Evolutionary conservation across 2,888 invertebrate genomes (phyloP).

Genomic region (Xestia ashworthii): DNA sequence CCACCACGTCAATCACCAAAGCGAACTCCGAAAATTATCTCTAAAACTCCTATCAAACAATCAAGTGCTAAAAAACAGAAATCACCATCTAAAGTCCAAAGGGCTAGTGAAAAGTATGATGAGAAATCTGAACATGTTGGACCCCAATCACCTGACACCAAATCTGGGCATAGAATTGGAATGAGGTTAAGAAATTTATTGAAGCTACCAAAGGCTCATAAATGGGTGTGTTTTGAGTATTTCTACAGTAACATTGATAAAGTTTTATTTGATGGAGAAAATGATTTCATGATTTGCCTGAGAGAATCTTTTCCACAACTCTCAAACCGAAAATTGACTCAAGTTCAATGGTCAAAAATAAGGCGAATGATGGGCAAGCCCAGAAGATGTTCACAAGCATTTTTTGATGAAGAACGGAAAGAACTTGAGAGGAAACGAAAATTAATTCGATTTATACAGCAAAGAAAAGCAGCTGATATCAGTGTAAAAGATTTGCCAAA

Average conservation of each 20-base stretch:
- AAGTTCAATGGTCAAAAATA: constrained; percentile 98
- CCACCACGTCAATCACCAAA: constrained; percentile 94
- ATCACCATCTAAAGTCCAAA: constrained; percentile 90
- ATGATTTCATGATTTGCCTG: constrained; percentile 98
- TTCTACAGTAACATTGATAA: constrained; percentile 99
- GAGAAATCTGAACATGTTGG: constrained; percentile 83
- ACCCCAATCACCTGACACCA: constrained; percentile 93
- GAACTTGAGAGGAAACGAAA: constrained; percentile 97
- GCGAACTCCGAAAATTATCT: constrained; percentile 91
- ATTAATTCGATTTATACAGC: constrained; percentile 97
- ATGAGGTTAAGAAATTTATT: constrained; percentile 97
- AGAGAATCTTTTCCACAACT: constrained; percentile 98
- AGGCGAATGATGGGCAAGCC: constrained; percentile 99
- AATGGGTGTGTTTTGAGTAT: constrained; percentile 99
- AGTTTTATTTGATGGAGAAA: constrained; percentile 98
- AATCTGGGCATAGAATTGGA: constrained; percentile 97
- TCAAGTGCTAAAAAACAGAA: constrained; percentile 87
- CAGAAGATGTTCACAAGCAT: constrained; percentile 97
- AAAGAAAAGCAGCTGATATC: constrained; percentile 95
- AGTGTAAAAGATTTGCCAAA: constrained; percentile 97
- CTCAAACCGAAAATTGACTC: constrained; percentile 95
- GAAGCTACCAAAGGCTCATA: constrained; percentile 99
- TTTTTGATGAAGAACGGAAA: constrained; percentile 98
- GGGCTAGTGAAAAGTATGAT: constrained; percentile 83
- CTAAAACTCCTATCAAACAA: constrained; percentile 85